Evolutionary conservation across 1,140 invertebrate species (phyloP), one percentile per base, ranked within the genome.

Genomic region (Protaetia brevitarsis): DNA sequence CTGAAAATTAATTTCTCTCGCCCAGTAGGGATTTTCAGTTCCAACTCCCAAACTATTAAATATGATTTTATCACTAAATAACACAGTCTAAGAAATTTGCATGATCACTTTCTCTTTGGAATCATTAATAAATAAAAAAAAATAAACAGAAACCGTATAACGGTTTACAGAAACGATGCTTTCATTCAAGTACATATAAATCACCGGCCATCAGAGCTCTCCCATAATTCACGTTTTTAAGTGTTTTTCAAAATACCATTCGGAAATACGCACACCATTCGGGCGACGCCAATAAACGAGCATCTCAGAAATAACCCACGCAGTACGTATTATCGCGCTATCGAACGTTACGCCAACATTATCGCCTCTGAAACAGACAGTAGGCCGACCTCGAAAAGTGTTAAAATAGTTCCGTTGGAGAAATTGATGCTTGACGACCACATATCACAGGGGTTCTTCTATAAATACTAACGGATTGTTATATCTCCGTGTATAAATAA

Each of bases 391-490:
- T 51, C 41, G 13, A 51, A 19, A 51, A 51, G 13, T 23, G 21
- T 26, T 51, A 51, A 51, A 51, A 51, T 51, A 51, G 41, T 51
- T 51, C 41, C 19, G 41, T 8, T 23, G 41, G 41, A 10, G 41
- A 51, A 51, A 51, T 51, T 51, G 41, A 51, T 19, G 41, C 41
- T 51, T 51, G 41, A 51, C 41, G 41, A 23, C 4, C 41, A 23
- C 41, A 51, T 23, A 51, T 7, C n/a, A 51, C 41, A 16, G 19
- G 41, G 41, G n/a, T 51, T 51, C 41, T 19, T 51, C 41, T 51
- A 51, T 51, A 51, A 51, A 51, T 51, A 51, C 26, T n/a, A n/a
- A n/a, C 41, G 19, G 19, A 51, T 51, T 51, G 41, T 51, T 51
- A 51, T 51, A 51, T n/a, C 31, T 34, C 31, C 13, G 31, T 11